These are phyloP conservation scores for Oreochromis grahami DNA, from an alignment of 2,797 vertebrate genomes.

Conservation along the genomic window DNA sequence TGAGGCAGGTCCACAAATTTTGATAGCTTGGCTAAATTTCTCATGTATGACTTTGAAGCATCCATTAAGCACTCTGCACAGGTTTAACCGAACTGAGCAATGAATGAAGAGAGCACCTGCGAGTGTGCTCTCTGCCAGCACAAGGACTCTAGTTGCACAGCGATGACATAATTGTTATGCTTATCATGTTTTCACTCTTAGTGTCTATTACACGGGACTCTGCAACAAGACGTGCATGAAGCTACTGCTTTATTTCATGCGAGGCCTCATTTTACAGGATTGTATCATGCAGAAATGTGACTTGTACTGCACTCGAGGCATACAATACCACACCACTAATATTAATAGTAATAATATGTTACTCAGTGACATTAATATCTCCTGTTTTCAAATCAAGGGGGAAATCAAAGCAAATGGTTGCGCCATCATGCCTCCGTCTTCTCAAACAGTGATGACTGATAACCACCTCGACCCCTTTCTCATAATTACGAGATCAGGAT, in stretches of 20 bases:
- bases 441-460: not conserved
- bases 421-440: not conserved
- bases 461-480: not conserved
- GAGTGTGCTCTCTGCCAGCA: not conserved
- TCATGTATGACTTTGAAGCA: not conserved
- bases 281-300: not conserved
- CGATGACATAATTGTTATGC: not conserved
- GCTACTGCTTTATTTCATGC: not conserved
- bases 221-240: not conserved
- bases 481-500: not conserved
- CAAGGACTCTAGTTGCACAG: not conserved
- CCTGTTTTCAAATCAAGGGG: not conserved
- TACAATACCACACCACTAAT: not conserved
- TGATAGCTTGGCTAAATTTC: not conserved
- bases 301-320: not conserved
- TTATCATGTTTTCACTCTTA: not conserved
- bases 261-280: not conserved
- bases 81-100: not conserved
- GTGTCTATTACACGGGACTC: not conserved
- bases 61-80: not conserved
- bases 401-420: not conserved
- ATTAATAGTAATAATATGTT: not conserved
- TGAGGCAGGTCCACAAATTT: not conserved
- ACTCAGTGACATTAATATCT: not conserved
- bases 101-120: not conserved